Base-by-base conservation (phyloP, 2,797 vertebrate genomes). In the Siniperca scherzeri region DNA sequence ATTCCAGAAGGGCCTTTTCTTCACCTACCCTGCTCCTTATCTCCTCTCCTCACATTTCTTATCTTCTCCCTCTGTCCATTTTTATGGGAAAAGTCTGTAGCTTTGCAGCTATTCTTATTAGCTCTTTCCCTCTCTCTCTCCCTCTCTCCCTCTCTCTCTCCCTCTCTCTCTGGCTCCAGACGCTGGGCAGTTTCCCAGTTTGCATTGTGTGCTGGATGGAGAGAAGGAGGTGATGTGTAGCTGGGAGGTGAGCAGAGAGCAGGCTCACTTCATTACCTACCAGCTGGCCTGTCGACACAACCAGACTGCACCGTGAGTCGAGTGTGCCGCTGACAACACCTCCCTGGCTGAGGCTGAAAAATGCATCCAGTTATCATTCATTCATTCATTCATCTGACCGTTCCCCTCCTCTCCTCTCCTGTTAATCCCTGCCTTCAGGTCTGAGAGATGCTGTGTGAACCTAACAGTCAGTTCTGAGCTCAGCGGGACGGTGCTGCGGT, bases 201-300 rank as follows among this genome's bases (percentile, higher is more conserved):
- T 96, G 78, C 74, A 92, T 27, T 96, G 96, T 83, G 90, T 95
- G 36, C 83, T 96, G 86, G 88, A 80, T 1, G 87, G 85, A 48
- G 93, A 95, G 48, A 70, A 13, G 22, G 66, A 81, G 52, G 93
- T 94, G 84, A 78, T 1, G 4, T 96, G 96, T 62, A 94, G 90
- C 89, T 96, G 96, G 96, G 87, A 94, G 85, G 87, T 95, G 81
- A 95, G 82, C 84, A 90, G 30, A 77, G 86, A 92, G n/a, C 61
- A 88, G 71, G 88, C 85, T 44, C 68, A 89, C 50, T 76, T 92
- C 64, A 77, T 96, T 40, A 91, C 90, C 80, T 95, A 95, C 92
- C 84, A 92, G 80, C 94, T 96, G 82, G 71, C 30, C 56, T 95
- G 91, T 76, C 75, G 36, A 68, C 72, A 21, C 62, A 62, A 70